These are phyloP conservation scores for Trachelipus rathkii DNA, from an alignment of 1,140 invertebrate genomes.

Conservation along the genomic window DNA sequence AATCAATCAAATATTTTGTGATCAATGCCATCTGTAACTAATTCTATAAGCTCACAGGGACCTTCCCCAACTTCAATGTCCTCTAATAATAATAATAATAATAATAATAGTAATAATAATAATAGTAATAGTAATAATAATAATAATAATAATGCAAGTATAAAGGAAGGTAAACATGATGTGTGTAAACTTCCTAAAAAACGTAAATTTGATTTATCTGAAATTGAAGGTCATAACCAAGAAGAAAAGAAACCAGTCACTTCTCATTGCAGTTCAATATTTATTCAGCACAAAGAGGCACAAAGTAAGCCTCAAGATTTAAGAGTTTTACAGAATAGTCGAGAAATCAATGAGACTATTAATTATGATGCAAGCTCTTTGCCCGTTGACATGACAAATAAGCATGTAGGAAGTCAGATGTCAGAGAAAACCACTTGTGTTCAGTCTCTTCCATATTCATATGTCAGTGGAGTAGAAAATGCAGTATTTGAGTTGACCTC, in stretches of 20 bases:
- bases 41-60: background rate
- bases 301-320: background rate
- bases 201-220: slow-evolving; percentile 77
- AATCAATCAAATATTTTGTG: too few species aligned
- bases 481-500: background rate
- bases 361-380: slow-evolving; percentile 18
- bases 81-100: slow-evolving; percentile 19
- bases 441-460: background rate
- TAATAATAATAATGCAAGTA: slow-evolving; percentile 24
- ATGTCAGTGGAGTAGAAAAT: background rate
- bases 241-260: slow-evolving; percentile 29
- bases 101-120: slow-evolving; percentile 20
- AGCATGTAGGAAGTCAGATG: slow-evolving; percentile 14
- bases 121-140: slow-evolving; percentile 21
- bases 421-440: slow-evolving; percentile 11
- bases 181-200: slow-evolving; percentile 73
- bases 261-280: slow-evolving; percentile 16
- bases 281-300: slow-evolving; percentile 18
- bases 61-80: slow-evolving; percentile 1
- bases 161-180: slow-evolving; percentile 39
- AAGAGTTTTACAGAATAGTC: slow-evolving; percentile 1
- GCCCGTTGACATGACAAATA: slow-evolving; percentile 17
- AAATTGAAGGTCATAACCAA: slow-evolving; percentile 60
- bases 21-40: slow-evolving; percentile 2
- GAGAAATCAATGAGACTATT: slow-evolving; percentile 4